Evolutionary conservation across 2,888 invertebrate genomes (phyloP).

Genomic region (Ephialtes manifestator): DNA sequence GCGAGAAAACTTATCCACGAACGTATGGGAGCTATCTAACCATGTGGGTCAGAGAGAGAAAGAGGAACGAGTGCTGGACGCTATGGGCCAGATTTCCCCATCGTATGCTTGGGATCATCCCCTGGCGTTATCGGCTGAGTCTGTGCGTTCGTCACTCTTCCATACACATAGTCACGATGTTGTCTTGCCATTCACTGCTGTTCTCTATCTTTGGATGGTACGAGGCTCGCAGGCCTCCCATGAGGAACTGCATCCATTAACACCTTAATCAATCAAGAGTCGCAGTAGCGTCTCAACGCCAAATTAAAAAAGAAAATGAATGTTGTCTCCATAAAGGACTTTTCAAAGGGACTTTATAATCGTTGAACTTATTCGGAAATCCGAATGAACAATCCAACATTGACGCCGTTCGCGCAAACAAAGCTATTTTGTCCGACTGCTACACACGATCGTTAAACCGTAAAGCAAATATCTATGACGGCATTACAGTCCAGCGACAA

Average conservation of each 20-base stretch:
- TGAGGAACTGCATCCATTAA: constrained; percentile 81
- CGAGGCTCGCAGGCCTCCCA: constrained; percentile 72
- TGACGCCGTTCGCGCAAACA: neutral
- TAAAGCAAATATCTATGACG: constrained; percentile 9
- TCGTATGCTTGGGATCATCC: constrained; percentile 83
- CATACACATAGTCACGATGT: constrained; percentile 34
- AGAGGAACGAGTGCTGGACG: constrained; percentile 40
- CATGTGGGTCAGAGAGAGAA: constrained; percentile 65
- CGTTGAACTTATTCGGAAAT: constrained; percentile 8
- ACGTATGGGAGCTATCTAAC: constrained; percentile 16
- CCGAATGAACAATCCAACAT: neutral
- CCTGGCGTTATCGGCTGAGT: constrained; percentile 73
- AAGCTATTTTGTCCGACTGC: neutral
- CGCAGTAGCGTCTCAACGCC: too few relatives aligned
- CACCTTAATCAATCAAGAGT: too few relatives aligned
- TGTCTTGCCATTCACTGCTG: constrained; percentile 40
- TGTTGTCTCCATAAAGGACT: neutral
- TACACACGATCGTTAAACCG: constrained; percentile 1
- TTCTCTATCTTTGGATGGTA: constrained; percentile 29
- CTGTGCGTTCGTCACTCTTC: too few relatives aligned
- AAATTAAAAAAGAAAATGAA: too few relatives aligned
- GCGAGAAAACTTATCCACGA: constrained; percentile 62
- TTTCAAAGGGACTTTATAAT: neutral
- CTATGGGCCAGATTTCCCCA: constrained; percentile 82
- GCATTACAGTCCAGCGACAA: constrained; percentile 49